Percentiles rank a stretch among this genome's conserved stretches.
Conservation (phyloP, 2,113 vertebrate species). For the Erythrolamprus reginae region DNA sequence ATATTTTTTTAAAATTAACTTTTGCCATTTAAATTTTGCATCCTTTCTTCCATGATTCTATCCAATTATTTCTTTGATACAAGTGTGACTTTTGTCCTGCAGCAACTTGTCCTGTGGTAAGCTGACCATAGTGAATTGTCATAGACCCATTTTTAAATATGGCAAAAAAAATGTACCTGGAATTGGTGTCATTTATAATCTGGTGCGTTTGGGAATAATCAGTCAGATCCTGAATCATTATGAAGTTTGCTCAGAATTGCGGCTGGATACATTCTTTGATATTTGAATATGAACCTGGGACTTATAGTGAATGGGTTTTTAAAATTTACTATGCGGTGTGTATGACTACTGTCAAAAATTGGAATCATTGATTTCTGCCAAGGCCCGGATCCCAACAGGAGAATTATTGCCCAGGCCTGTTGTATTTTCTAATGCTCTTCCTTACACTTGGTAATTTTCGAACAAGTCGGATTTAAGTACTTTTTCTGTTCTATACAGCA, state of each 20-base stretch:
- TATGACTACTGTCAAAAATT: not conserved
- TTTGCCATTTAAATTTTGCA: too few relatives aligned
- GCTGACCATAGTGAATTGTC: too few relatives aligned
- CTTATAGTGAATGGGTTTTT: not conserved
- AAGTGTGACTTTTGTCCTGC: too few relatives aligned
- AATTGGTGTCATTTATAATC: not conserved
- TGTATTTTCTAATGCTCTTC: not conserved
- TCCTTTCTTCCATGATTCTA: too few relatives aligned
- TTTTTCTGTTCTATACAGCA: not conserved
- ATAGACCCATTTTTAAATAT: not conserved
- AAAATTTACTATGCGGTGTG: not conserved
- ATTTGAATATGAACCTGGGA: accelerated
- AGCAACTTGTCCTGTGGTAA: too few relatives aligned
- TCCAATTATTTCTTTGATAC: too few relatives aligned
- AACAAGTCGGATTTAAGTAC: not conserved
- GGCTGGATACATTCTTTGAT: not conserved
- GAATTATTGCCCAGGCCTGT: not conserved
- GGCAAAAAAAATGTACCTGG: not conserved
- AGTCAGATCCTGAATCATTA: conserved; percentile 7
- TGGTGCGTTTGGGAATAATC: not conserved
- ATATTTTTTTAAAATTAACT: too few relatives aligned
- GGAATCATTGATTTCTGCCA: not conserved
- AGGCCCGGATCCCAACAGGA: not conserved
- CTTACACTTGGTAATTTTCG: not conserved
- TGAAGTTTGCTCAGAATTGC: conserved; percentile 17